Evolutionary conservation across 2,113 vertebrate species (phyloP).

Genomic region (Otis tarda): DNA sequence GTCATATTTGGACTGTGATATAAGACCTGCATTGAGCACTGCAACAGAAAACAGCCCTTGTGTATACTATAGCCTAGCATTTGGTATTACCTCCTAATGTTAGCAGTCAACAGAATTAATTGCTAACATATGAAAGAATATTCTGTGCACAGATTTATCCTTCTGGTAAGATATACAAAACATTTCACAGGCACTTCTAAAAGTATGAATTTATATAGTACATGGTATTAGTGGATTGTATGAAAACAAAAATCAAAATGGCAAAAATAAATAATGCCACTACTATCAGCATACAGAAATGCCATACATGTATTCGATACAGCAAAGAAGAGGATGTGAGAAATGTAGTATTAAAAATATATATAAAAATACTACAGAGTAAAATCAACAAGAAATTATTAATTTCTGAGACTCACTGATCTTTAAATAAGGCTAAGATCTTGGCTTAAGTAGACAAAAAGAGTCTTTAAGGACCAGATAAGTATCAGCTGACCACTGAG

Average conservation of each 20-base stretch:
- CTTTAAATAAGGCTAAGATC: background rate
- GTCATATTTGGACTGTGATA: background rate
- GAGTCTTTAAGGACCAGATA: background rate
- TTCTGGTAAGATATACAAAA: background rate
- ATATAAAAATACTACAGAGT: background rate
- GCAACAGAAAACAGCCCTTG: background rate
- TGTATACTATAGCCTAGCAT: background rate
- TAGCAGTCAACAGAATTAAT: background rate
- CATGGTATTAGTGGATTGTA: background rate
- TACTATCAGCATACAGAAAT: background rate
- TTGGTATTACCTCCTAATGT: background rate
- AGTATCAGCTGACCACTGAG: background rate
- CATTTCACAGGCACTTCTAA: background rate
- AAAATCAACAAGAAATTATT: background rate
- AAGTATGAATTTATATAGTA: background rate
- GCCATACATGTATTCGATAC: background rate
- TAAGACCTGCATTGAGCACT: background rate
- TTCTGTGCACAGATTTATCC: background rate
- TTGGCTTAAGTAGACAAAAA: background rate
- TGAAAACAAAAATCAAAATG: background rate
- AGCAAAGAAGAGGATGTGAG: background rate
- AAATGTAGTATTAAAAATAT: background rate
- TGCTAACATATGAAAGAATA: background rate
- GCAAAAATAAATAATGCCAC: background rate
- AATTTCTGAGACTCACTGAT: background rate